Evolutionary conservation across 2,888 invertebrate genomes (phyloP).

Genomic region (Agapostemon virescens): DNA sequence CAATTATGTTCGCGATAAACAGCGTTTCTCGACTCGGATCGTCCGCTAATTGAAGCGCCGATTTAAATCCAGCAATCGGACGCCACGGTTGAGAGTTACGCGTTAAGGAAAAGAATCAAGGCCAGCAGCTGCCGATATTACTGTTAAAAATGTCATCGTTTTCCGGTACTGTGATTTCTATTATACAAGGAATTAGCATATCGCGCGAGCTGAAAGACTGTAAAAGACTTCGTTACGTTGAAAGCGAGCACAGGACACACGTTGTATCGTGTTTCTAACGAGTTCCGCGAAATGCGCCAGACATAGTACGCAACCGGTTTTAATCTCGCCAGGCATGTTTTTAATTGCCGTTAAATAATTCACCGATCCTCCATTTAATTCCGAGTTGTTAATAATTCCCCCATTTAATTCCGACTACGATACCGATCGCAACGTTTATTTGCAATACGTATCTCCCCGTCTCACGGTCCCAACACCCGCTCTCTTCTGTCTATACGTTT

Average conservation of each 20-base stretch:
- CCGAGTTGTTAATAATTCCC: too few relatives aligned
- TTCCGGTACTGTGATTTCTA: constrained; percentile 33
- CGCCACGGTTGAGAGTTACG: constrained; percentile 27
- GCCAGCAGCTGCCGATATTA: constrained; percentile 30
- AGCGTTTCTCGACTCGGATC: not conserved
- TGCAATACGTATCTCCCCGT: not conserved
- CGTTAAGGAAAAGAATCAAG: constrained; percentile 44
- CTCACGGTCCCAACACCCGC: not conserved
- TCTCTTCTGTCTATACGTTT: not conserved
- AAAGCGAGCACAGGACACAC: constrained; percentile 27
- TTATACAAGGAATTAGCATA: constrained; percentile 49
- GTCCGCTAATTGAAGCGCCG: constrained; percentile 18
- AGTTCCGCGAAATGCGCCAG: constrained; percentile 34
- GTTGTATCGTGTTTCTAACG: constrained; percentile 44
- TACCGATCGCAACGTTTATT: not conserved
- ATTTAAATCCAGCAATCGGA: constrained; percentile 34
- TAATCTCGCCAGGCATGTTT: constrained; percentile 20
- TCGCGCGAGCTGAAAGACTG: constrained; percentile 27
- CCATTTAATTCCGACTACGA: constrained; percentile 1
- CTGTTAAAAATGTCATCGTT: constrained; percentile 27
- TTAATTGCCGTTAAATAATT: constrained; percentile 39
- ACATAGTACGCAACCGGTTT: constrained; percentile 49
- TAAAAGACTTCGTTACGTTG: constrained; percentile 38
- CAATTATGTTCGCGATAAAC: not conserved
- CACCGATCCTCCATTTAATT: constrained; percentile 13